Evolutionary conservation across 2,797 vertebrate genomes (phyloP).

Genomic region (Takifugu ocellatus): DNA sequence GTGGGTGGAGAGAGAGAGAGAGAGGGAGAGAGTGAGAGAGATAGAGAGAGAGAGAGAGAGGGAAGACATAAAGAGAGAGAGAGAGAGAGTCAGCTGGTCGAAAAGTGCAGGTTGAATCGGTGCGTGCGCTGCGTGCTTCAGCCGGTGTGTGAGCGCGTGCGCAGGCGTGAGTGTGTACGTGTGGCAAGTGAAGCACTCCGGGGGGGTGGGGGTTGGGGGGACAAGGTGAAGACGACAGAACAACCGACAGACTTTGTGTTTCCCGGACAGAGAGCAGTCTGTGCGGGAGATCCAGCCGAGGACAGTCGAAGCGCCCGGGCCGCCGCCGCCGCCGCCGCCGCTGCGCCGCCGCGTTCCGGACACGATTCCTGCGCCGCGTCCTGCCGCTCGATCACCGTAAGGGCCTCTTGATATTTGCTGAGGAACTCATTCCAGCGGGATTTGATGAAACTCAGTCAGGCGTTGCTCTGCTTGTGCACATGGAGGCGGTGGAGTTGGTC

Average conservation of each 20-base stretch:
- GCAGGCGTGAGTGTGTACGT: constrained; percentile 10
- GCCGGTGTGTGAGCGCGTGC: constrained; percentile 16
- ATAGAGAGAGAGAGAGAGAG: constrained; percentile 9
- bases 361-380: constrained; percentile 26
- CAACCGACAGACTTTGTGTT: constrained; percentile 19
- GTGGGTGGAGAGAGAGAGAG: constrained; percentile 1
- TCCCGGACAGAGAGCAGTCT: constrained; percentile 16
- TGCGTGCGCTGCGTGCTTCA: constrained; percentile 25
- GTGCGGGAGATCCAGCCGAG: constrained; percentile 40
- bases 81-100: constrained; percentile 58
- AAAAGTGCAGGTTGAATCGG: constrained; percentile 38
- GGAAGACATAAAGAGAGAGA: not conserved
- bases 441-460: no score
- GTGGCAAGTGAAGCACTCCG: constrained; percentile 16
- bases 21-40: constrained; percentile 4
- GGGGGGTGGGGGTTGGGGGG: constrained; percentile 8
- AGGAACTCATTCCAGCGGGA: no score
- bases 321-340: constrained; percentile 17
- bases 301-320: constrained; percentile 42
- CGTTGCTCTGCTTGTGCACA: not conserved
- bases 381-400: constrained; percentile 46
- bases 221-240: constrained; percentile 52
- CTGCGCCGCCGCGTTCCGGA: constrained; percentile 35
- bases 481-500: not conserved
- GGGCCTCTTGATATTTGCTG: constrained; percentile 11